These are phyloP conservation scores for Gymnobelideus leadbeateri DNA, from an alignment of 2,113 vertebrate species.

Conservation along the genomic window DNA sequence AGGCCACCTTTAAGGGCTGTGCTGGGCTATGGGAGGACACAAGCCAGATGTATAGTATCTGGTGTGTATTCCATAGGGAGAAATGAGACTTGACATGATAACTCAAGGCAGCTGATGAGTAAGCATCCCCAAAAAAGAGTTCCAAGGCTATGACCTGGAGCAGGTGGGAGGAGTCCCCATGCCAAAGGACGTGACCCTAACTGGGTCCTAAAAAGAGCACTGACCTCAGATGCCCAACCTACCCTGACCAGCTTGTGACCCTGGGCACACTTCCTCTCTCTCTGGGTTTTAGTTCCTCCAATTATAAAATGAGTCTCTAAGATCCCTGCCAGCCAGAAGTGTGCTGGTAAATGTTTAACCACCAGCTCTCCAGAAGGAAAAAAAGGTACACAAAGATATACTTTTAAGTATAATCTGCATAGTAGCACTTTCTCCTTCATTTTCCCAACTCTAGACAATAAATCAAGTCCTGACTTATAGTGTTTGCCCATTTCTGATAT, in stretches of 20 bases:
- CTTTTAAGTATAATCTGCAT: not conserved
- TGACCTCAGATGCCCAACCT: not conserved
- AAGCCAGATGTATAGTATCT: not conserved
- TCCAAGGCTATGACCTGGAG: not conserved
- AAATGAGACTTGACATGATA: not conserved
- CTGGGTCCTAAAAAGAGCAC: not conserved
- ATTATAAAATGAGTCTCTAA: not conserved
- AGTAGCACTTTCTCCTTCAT: not conserved
- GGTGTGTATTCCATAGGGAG: not conserved
- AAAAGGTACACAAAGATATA: not conserved
- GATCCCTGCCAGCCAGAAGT: not conserved
- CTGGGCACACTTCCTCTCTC: not conserved
- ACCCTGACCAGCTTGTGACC: not conserved
- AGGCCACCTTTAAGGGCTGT: no score
- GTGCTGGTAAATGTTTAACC: not conserved
- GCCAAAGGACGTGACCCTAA: no score
- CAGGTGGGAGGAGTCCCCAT: not conserved
- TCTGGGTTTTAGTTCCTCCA: not conserved
- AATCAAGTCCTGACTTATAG: not conserved
- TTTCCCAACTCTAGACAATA: not conserved
- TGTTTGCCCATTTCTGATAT: not conserved
- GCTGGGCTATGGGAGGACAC: not conserved
- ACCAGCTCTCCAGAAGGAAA: not conserved
- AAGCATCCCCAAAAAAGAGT: not conserved
- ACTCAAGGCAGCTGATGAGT: no score